A percentile compares a stretch with the other conserved stretches of the same genome.
phyloP scores from a whole-genome alignment of 2,113 vertebrate genomes.

The Triplophysa tibetana region DNA sequence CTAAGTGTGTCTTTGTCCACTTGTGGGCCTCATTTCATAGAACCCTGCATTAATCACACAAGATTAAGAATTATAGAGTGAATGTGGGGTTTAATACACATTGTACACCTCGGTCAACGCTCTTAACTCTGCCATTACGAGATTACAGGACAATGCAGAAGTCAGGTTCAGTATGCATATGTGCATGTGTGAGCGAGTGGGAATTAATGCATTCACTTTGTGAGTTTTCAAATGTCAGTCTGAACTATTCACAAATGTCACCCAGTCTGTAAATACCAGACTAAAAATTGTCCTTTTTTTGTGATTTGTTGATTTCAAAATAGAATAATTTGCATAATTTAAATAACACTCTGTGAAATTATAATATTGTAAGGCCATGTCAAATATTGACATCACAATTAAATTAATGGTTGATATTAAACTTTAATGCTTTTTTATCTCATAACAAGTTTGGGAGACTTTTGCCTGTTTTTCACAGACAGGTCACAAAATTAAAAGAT shows the following conservation, averaged over 20 bases:
- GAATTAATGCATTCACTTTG: slow-evolving; percentile 3
- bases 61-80: slow-evolving; percentile 32
- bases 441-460: too few relatives aligned
- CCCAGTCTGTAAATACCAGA: too few relatives aligned
- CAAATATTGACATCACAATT: too few relatives aligned
- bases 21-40: neutral
- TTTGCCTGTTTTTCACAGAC: too few relatives aligned
- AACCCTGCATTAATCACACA: slow-evolving; percentile 34
- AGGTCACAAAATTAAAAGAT: neutral
- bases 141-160: slow-evolving; percentile 42
- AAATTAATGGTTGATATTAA: too few relatives aligned
- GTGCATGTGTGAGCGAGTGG: slow-evolving; percentile 49
- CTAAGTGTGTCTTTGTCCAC: slow-evolving; percentile 5
- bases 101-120: neutral
- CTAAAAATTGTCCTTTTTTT: too few relatives aligned
- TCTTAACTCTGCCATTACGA: slow-evolving; percentile 35
- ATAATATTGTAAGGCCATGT: too few relatives aligned
- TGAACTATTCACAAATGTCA: neutral
- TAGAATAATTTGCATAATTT: too few relatives aligned
- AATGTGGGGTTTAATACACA: slow-evolving; percentile 10
- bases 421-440: too few relatives aligned
- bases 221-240: neutral
- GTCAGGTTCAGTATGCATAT: neutral
- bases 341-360: too few relatives aligned
- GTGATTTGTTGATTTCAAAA: too few relatives aligned